Evolutionary conservation across 92 coral and sea anemone genomes (phyloP).

Genomic region (Anthopleura xanthogrammica): DNA sequence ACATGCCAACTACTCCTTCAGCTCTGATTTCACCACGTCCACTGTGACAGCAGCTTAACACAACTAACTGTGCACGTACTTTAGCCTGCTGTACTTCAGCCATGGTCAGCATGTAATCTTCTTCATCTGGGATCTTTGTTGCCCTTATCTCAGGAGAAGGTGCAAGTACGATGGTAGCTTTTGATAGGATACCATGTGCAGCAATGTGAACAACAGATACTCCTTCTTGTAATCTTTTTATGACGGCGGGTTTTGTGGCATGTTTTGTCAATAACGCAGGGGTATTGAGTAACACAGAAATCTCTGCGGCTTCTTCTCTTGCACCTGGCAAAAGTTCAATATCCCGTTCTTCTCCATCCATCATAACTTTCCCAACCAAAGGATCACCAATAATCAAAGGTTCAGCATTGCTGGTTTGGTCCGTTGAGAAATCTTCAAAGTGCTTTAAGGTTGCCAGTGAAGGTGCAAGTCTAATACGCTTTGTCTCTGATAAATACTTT

Average conservation of each 20-base stretch:
- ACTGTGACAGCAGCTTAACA: too few species aligned
- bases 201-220: neutral
- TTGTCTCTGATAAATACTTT: neutral
- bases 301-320: neutral
- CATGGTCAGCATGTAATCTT: neutral
- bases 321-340: neutral
- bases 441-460: neutral
- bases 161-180: neutral
- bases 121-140: neutral
- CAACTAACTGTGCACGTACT: neutral
- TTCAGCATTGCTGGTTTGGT: neutral
- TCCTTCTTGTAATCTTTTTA: neutral
- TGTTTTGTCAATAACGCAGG: neutral
- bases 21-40: too few species aligned
- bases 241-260: neutral
- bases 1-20: too few species aligned
- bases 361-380: neutral
- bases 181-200: neutral
- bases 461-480: neutral
- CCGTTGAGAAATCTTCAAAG: neutral
- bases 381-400: neutral
- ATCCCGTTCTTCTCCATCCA: neutral
- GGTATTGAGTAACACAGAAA: too few species aligned
- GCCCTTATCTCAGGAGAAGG: neutral
- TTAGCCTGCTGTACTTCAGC: neutral